Evolutionary conservation across 1,140 invertebrate genomes (phyloP).

Genomic region (Drosophila ohnishii): DNA sequence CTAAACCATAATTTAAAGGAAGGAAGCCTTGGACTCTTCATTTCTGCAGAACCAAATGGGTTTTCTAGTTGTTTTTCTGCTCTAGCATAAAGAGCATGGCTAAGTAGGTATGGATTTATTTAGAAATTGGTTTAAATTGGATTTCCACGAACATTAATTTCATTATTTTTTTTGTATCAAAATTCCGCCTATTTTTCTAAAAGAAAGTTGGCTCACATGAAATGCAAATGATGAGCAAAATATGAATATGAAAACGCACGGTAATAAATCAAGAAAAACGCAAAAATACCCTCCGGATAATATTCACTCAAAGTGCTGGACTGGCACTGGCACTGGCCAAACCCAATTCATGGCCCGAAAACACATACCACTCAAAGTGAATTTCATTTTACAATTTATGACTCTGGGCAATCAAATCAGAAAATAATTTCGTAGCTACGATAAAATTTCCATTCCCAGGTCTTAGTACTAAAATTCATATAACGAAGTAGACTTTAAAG

Average conservation of each 20-base stretch:
- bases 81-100: neutral
- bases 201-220: slow-evolving; percentile 1
- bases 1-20: neutral
- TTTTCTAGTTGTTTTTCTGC: neutral
- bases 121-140: neutral
- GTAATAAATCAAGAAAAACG: slow-evolving; percentile 19
- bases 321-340: neutral
- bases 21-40: neutral
- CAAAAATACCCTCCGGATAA: neutral
- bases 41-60: neutral
- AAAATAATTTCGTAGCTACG: slow-evolving; percentile 17
- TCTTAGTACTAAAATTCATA: neutral
- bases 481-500: neutral
- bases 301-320: slow-evolving; percentile 3
- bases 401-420: slow-evolving; percentile 17
- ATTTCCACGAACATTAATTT: neutral
- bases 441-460: slow-evolving; percentile 13
- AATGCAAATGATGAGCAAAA: slow-evolving; percentile 5
- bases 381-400: slow-evolving; percentile 21
- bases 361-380: neutral
- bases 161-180: neutral
- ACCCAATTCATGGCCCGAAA: neutral
- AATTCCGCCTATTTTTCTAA: slow-evolving; percentile 1
- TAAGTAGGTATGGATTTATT: neutral
- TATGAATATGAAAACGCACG: neutral